Base-by-base conservation (phyloP, 2,797 vertebrate species). In the Enteromius argenteus region DNA sequence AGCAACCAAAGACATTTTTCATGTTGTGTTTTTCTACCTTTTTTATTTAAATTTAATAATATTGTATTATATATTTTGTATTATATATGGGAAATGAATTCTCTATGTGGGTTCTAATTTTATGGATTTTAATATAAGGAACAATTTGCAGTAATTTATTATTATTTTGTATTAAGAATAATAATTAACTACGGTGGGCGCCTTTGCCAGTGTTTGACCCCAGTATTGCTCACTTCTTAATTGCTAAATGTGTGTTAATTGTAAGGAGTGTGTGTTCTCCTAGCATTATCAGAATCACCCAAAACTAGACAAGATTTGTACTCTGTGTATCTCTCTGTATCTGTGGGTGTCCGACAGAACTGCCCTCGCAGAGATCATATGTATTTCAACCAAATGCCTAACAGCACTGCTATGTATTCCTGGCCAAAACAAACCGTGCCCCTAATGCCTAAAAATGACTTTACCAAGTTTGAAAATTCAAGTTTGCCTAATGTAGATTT, bases 231-330 rank as follows among this genome's bases (percentile, higher is more conserved):
- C 68, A 82, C 84, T 27, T 86, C 17, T 74, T 71, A 58, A 81
- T 81, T 30, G 49, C 23, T 77, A 80, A 83, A 92, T 92, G 92
- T 89, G 89, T 85, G 80, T 86, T 88, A 82, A 79, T 69, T 68
- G 76, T 85, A 84, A 79, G 84, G 85, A 92, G 85, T 89, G 88
- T 91, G 91, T 90, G 27, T 93, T 94, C 95, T 93, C 64, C 93
- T 96, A 98, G 97, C 97, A 98, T 99, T 99, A 99, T 94, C 94
- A 91, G 91, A 91, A 86, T 87, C 92, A 91, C 92, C 89, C 84
- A 87, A 86, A 93, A 92, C 49, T 58, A 46, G 79, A 89, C 89
- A 42, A 39, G 49, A 74, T 83, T 89, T 83, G 90, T 92, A 83
- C 90, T 85, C 84, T 27, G 27, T 27, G 27, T 27, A 27, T 27